Evolutionary conservation across 2,888 invertebrate species (phyloP), one percentile per base, ranked within the genome.

Genomic region (Temnothorax unifasciatus): DNA sequence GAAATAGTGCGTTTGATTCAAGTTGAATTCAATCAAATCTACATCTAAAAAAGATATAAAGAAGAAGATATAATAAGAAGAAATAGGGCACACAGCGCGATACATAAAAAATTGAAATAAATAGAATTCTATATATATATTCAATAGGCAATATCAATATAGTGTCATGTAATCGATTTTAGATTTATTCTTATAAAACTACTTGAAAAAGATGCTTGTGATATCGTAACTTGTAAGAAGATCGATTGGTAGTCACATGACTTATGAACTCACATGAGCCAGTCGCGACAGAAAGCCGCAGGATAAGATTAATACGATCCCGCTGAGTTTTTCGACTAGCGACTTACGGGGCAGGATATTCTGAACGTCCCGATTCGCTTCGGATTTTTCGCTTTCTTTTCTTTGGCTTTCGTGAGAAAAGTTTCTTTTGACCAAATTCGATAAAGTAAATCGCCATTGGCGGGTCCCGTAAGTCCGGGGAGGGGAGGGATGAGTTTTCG

Each of bases 291-390:
- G 79, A 59, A 84, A 79, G 71, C 79, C 59, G n/a, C 61, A 77
- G 82, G 81, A 87, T 89, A 89, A 89, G 89, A 89, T 89, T 89
- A 89, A 89, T 89, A 89, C 87, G 83, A 76, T 52, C 68, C 57
- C 54, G 63, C 9, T 73, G 75, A 85, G 87, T 89, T 89, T 89
- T 89, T 86, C 85, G 64, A 84, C 57, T 38, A 54, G 38, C 57
- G 66, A 63, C 82, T 66, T 64, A 81, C 47, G 29, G 66, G 29
- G 44, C 64, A 64, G 69, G 75, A 83, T 88, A 87, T 61, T 76
- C 82, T 44, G 44, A 66, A 81, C 82, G 64, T 79, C 68, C 77
- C 66, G 79, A 63, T 76, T 79, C 83, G 59, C 44, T 61, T 21
- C 59, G 50, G 47, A 71, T 73, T 59, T 71, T 61, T 71, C 79